A percentile compares a stretch with the other conserved stretches of the same genome.
phyloP scores from a whole-genome alignment of 2,113 vertebrate genomes.

The Microcebus griseorufus region DNA sequence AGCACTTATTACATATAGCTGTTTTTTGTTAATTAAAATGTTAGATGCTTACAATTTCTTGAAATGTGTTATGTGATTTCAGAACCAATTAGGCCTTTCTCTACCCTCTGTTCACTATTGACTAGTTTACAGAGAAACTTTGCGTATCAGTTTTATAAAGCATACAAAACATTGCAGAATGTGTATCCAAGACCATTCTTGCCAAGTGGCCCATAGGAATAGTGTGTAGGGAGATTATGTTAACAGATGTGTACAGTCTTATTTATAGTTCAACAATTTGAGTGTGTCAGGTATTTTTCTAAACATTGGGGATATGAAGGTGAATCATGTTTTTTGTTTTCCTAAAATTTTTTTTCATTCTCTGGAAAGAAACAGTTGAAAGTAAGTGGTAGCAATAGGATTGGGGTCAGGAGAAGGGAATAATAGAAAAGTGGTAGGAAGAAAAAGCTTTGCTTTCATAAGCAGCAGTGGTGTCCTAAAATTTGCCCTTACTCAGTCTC shows the following conservation, averaged over 20 bases:
- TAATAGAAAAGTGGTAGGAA: background rate
- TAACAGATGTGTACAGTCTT: background rate
- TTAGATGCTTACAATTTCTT: background rate
- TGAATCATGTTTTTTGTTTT: background rate
- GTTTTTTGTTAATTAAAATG: slow-evolving; percentile 23
- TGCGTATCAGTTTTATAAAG: background rate
- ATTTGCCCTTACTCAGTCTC: background rate
- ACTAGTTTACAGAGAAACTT: background rate
- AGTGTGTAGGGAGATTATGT: background rate
- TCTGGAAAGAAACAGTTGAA: background rate
- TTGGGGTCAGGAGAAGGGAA: background rate
- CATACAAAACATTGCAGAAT: background rate
- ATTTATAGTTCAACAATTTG: background rate
- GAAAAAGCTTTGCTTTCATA: background rate
- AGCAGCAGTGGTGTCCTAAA: background rate
- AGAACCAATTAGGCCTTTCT: background rate
- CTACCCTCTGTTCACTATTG: background rate
- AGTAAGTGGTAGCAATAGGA: background rate
- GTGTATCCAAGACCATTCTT: background rate
- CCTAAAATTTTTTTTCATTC: background rate
- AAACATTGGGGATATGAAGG: background rate
- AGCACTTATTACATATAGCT: background rate
- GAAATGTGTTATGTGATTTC: background rate
- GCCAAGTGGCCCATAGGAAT: too few species aligned
- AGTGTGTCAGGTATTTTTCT: background rate